phyloP scores from a whole-genome alignment of 2,113 vertebrate genomes.

The Spea multiplicata region DNA sequence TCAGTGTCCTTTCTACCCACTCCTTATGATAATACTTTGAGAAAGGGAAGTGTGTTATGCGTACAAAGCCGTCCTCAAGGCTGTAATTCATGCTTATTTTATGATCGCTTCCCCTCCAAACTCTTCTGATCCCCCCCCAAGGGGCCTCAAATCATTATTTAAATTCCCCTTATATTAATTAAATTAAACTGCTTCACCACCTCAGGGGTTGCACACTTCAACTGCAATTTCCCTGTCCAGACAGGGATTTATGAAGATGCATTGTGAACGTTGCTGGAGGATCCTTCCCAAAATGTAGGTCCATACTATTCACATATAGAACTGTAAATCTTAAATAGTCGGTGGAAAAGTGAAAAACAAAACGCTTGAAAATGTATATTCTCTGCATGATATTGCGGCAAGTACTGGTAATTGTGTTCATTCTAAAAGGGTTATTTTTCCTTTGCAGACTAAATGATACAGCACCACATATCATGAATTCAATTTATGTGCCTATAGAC shows the following conservation, averaged over 20 bases:
- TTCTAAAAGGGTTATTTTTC: too few relatives aligned
- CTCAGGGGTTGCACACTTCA: constrained; percentile 31
- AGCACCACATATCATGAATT: too few relatives aligned
- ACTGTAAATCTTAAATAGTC: not conserved
- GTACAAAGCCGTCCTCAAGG: constrained; percentile 5
- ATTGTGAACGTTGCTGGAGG: constrained; percentile 25
- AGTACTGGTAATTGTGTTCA: too few relatives aligned
- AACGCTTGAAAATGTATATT: not conserved
- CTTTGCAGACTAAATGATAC: too few relatives aligned
- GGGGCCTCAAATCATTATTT: constrained; percentile 34
- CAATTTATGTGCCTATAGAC: too few relatives aligned
- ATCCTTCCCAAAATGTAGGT: constrained; percentile 13
- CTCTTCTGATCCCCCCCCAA: constrained; percentile 13
- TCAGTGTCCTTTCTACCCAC: constrained; percentile 10
- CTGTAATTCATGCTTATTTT: constrained; percentile 11
- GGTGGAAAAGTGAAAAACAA: not conserved
- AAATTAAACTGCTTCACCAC: constrained; percentile 20
- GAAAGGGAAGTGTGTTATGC: constrained; percentile 5
- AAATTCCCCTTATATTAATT: constrained; percentile 36
- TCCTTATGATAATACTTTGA: constrained; percentile 32
- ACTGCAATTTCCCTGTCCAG: constrained; percentile 25
- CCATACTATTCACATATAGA: not conserved
- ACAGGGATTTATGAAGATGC: constrained; percentile 11
- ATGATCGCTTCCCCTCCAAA: constrained; percentile 4
- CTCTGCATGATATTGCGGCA: too few relatives aligned